Evolutionary conservation across 2,113 vertebrate genomes (phyloP), one percentile per base, ranked within the genome.

Genomic region (Pedetes capensis): DNA sequence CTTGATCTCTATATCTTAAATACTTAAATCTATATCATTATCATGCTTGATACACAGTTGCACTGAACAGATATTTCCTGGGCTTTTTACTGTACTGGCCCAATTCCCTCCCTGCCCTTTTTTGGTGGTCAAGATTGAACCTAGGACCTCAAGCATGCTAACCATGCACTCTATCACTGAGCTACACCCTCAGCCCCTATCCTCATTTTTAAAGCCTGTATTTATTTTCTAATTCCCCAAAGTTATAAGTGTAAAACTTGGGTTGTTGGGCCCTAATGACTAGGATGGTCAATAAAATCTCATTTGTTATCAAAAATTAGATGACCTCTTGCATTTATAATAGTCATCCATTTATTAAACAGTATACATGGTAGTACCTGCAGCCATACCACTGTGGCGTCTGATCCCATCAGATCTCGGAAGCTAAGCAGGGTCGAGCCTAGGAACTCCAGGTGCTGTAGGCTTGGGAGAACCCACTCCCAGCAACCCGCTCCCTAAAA

Each of bases 251-350:
- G 47, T 78, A 68, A 71, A 85, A 20, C 0, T 79, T 91, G 29
- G 10, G 13, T 93, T 92, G 8, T 34, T 93, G 29, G 39, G 39
- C 55, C 17, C 81, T 71, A 51, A 51, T 78, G n/a, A 81, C 49
- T 55, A 82, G 27, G 34, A 27, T 95, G 42, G 81, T 89, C 75
- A 74, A 10, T 87, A 95, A 47, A 91, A 72, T 90, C 55, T 79
- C 37, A 94, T 27, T 55, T 92, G 22, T 29, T 59, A 66, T 68
- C 42, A 91, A 89, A 87, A 75, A 81, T 88, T 39, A 91, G 68
- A 85, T 75, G 44, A 39, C 42, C 12, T 68, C 13, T 95, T 95
- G 9, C 16, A 37, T 87, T 88, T 80, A 42, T 47, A 81, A 88
- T 75, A 13, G 32, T 91, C 44, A 37, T 78, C 20, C 57, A 53